Conservation (phyloP, 2,113 vertebrate genomes). For the Cynoglossus semilaevis region DNA sequence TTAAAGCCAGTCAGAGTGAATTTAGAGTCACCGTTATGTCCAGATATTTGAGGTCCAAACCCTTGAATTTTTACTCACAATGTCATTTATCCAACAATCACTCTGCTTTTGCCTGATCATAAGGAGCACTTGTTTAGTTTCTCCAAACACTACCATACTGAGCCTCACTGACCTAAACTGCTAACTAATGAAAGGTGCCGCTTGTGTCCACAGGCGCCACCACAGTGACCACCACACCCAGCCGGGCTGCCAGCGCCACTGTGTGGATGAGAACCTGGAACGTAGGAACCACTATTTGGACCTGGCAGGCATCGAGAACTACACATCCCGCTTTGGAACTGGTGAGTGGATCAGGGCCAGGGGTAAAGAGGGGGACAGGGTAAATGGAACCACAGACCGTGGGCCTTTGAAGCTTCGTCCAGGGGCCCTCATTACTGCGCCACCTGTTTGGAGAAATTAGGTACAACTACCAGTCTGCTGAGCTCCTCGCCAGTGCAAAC, state of each 20-base stretch:
- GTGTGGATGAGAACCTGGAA: conserved; percentile 97
- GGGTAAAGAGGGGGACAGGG: conserved; percentile 16
- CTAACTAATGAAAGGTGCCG: conserved; percentile 65
- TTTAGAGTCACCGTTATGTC: conserved; percentile 9
- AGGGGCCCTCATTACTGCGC: conserved; percentile 61
- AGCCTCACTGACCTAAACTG: conserved; percentile 42
- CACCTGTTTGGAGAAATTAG: conserved; percentile 66
- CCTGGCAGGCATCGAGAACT: conserved; percentile 98
- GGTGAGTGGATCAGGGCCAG: conserved; percentile 75
- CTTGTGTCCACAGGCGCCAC: conserved; percentile 82
- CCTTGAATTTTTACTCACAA: conserved; percentile 48
- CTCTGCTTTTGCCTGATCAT: conserved; percentile 35
- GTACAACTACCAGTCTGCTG: conserved; percentile 43
- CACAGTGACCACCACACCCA: conserved; percentile 88
- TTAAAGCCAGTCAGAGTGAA: conserved; percentile 2
- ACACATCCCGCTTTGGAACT: conserved; percentile 93
- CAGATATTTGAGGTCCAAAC: conserved; percentile 27
- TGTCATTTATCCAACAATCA: conserved; percentile 46
- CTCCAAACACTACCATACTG: conserved; percentile 43
- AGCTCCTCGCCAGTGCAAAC: conserved; percentile 56
- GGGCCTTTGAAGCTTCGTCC: conserved; percentile 61
- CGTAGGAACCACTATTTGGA: conserved; percentile 99
- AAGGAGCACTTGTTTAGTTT: conserved; percentile 54
- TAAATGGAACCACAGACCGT: conserved; percentile 14
- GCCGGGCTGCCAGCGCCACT: conserved; percentile 87